Conservation (phyloP, 2,888 invertebrate genomes). For the Mylabris sibirica region DNA sequence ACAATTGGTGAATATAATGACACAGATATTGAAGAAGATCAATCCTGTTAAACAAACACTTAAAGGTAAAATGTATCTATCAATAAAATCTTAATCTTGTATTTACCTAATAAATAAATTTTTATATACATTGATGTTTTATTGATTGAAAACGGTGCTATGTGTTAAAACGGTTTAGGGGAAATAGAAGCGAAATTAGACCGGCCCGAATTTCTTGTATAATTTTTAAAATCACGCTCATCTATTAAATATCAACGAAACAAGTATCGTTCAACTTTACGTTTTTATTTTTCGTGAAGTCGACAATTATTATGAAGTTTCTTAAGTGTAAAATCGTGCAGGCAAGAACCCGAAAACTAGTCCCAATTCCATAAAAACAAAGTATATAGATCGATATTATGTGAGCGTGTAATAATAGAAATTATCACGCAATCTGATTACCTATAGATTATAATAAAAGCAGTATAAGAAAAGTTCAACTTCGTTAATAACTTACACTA, state of each 20-base stretch:
- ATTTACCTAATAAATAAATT: not conserved
- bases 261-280: not conserved
- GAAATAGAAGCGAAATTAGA: not conserved
- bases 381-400: not conserved
- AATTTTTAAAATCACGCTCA: not conserved
- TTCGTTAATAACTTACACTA: not conserved
- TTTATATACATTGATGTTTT: not conserved
- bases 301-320: not conserved
- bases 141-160: not conserved
- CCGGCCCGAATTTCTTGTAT: not conserved
- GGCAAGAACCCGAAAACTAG: not conserved
- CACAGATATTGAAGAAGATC: slow-evolving; percentile 92
- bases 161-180: not conserved
- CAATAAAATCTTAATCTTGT: slow-evolving; percentile 70
- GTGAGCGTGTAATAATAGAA: not conserved
- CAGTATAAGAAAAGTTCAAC: not conserved
- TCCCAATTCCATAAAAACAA: not conserved
- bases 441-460: not conserved
- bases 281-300: not conserved
- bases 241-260: not conserved
- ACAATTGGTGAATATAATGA: slow-evolving; percentile 91
- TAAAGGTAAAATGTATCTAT: slow-evolving; percentile 93
- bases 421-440: not conserved
- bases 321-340: not conserved
- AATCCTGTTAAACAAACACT: slow-evolving; percentile 92